Evolutionary conservation across 2,797 vertebrate species (phyloP).

Genomic region (Pempheris klunzingeri): DNA sequence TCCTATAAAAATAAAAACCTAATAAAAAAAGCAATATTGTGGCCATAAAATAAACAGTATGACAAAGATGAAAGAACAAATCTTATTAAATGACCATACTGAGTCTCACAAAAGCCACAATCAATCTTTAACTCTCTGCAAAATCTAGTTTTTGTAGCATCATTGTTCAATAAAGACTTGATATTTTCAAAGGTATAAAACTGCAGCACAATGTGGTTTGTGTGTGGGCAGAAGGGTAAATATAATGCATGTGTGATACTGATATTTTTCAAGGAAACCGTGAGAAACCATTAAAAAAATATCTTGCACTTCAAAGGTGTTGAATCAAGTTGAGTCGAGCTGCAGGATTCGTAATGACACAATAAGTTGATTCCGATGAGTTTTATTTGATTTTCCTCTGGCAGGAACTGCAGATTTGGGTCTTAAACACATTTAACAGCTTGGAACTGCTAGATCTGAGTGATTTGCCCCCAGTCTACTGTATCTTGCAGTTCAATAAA

Average conservation of each 20-base stretch:
- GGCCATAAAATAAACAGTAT: slow-evolving; percentile 58
- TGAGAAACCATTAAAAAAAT: slow-evolving; percentile 13
- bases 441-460: neutral
- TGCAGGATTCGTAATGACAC: slow-evolving; percentile 18
- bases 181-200: slow-evolving; percentile 52
- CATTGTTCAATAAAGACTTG: slow-evolving; percentile 44
- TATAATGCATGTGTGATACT: slow-evolving; percentile 8
- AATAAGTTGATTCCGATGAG: slow-evolving; percentile 16
- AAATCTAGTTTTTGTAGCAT: slow-evolving; percentile 38
- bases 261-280: slow-evolving; percentile 23
- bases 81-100: slow-evolving; percentile 44
- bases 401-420: neutral
- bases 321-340: neutral
- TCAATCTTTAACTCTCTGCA: slow-evolving; percentile 43
- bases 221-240: slow-evolving; percentile 7
- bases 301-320: neutral
- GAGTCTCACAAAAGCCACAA: slow-evolving; percentile 45
- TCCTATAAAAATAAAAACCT: slow-evolving; percentile 66
- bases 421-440: slow-evolving; percentile 2
- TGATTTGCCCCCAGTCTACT: neutral
- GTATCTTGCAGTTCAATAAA: neutral
- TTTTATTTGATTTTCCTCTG: slow-evolving; percentile 26
- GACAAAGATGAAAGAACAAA: slow-evolving; percentile 43
- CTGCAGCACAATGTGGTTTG: slow-evolving; percentile 45
- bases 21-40: slow-evolving; percentile 71